Evolutionary conservation across 2,888 invertebrate species (phyloP), one percentile per base, ranked within the genome.

Genomic region (Apodemia zela): DNA sequence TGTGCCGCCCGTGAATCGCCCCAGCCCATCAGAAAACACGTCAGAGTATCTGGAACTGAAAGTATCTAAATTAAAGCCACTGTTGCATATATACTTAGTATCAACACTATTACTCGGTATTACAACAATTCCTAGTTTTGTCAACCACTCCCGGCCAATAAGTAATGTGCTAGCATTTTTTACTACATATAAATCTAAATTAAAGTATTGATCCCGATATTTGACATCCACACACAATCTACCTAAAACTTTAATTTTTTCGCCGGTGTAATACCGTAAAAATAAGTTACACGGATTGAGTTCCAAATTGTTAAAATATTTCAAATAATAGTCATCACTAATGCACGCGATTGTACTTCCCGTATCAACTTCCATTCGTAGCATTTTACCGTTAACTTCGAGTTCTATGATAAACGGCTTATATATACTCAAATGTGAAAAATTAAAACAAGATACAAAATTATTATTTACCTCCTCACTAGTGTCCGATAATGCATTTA

Each of bases 1-100:
- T 25, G 54, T 2, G 13, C 69, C 69, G 1, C 75, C 73, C 8
- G 69, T 75, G 67, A 66, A 73, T n/a, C 72, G 65, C 0, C 61
- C 61, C 8, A 54, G 38, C n/a, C 54, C 54, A n/a, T 54, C 38
- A 29, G 51, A 25, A 18, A 51, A 61, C 51, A 61, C 61, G 10
- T 61, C 35, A 61, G 11, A 35, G 51, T 49, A 61, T 35, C 61
- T 61, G 51, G 61, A 61, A 35, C 61, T 61, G 10, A 61, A 51
- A 17, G n/a, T 25, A 38, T 21, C 21, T 13, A 60, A 21, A 18
- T 60, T 38, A 45, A 45, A 45, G 17, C 38, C 59, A 18, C 38
- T 38, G n/a, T 38, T n/a, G 13, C 38, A 13, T 4, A 38, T 38
- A 13, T 38, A 38, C 38, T 38, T 38, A 7, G 38, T 38, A 38